Base-by-base conservation (phyloP, 2,113 vertebrate genomes). In the Myodes glareolus region DNA sequence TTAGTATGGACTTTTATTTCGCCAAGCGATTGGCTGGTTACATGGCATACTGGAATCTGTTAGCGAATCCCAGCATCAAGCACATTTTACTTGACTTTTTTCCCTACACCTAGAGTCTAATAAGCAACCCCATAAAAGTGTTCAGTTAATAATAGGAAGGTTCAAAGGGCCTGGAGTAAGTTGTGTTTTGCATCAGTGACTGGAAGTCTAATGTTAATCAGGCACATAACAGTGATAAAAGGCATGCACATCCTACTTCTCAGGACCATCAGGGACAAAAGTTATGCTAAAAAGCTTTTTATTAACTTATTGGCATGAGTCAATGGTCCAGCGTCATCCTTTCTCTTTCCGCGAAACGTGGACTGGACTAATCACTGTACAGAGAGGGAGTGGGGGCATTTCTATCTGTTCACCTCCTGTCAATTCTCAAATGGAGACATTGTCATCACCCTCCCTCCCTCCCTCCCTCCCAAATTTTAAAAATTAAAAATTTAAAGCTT, bases 241-340 rank as follows among this genome's bases (percentile, higher is more conserved):
- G 58, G 45, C 76, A 80, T 86, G 81, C 92, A 87, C 96, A 96
- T 98, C 90, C 90, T 94, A 96, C 97, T 97, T 97, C 85, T 90
- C 77, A 92, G 97, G 95, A 93, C 63, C 90, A 70, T 97, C 96
- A 86, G 87, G 93, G 93, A 88, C 82, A 96, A 72, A 98, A 93
- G 61, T 47, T 94, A 84, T 94, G 65, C 96, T 88, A 81, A 96
- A 98, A 92, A 97, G 92, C 77, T 81, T 95, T 95, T 88, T 94
- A 91, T 96, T 93, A 94, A 80, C 96, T 96, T 31, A 86, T 94
- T 90, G 72, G 33, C 39, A 88, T 94, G 97, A 97, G 91, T 96
- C 94, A 78, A 3, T 97, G 93, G 67, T 97, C 96, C 91, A 4
- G 94, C 92, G 82, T 87, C 84, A 92, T 85, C 78, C 29, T n/a